Base-by-base conservation (phyloP, 2,113 vertebrate genomes). In the Muntiacus reevesi region DNA sequence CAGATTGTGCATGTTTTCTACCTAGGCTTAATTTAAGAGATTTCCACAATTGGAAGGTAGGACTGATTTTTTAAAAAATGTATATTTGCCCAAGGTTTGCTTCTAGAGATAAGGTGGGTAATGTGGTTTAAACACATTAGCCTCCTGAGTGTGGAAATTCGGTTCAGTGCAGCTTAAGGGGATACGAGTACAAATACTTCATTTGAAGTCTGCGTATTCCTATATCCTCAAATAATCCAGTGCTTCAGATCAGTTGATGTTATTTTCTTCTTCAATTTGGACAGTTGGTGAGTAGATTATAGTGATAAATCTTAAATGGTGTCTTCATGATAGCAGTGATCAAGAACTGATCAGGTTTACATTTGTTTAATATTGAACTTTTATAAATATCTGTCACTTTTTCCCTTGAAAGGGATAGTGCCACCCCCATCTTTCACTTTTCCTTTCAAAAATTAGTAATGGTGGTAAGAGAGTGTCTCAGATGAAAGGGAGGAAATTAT, bases 131-230 rank as follows among this genome's bases (percentile, higher is more conserved):
- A 98, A 97, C 62, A 13, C 19, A 88, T 84, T 17, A 50, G 8
- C 3, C 74, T 74, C 86, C 59, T 87, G 74, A 97, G 57, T 86
- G 50, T 94, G 84, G 14, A 97, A 97, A 67, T 84, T n/a, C 23
- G 28, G 3, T 57, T 98, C 33, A 17, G 0, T 76, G 23, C 90
- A 90, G 62, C n/a, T 81, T 30, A 50, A 88, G 57, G 91, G 71
- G 45, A 43, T 95, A 94, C 1, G 64, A 6, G 2, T 45, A 1
- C 8, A 52, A n/a, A 88, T 78, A 89, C 43, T 93, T 97, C 28
- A 89, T n/a, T 89, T 19, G 27, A 59, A 3, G 12, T 59, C 23
- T 81, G 15, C 0, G 1, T n/a, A 0, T 93, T 71, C 79, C 78
- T 92, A 1, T 4, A 43, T 78, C 25, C 30, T 25, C 25, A 27